Evolutionary conservation across 2,888 invertebrate species (phyloP).

Genomic region (Hydrotaea diabolus): DNA sequence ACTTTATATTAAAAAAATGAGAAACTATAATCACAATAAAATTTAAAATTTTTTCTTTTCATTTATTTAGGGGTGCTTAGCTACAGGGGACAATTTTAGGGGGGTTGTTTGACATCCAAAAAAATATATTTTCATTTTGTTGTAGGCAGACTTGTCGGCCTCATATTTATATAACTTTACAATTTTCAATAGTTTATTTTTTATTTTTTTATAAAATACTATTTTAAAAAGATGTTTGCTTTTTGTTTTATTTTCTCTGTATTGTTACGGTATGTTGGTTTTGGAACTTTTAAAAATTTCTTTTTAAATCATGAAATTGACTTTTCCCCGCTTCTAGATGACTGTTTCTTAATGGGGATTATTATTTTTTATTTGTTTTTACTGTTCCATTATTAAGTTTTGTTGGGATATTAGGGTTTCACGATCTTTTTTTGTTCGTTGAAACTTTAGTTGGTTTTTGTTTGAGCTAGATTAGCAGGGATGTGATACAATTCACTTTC

Average conservation of each 20-base stretch:
- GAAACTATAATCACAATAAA: slow-evolving; percentile 45
- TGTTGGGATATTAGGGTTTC: background rate
- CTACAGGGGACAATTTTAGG: slow-evolving; percentile 32
- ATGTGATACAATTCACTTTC: background rate
- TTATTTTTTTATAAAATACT: slow-evolving; percentile 22
- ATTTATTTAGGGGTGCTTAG: slow-evolving; percentile 31
- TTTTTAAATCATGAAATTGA: slow-evolving; percentile 20
- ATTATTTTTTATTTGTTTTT: background rate
- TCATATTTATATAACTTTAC: background rate
- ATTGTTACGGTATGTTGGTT: background rate
- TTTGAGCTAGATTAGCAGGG: background rate
- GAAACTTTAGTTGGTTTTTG: slow-evolving; percentile 9
- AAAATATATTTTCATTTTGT: slow-evolving; percentile 34
- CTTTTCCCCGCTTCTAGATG: background rate
- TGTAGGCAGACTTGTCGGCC: background rate
- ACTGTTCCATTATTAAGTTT: background rate
- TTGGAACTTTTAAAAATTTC: background rate
- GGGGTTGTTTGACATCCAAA: slow-evolving; percentile 42
- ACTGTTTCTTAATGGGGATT: background rate
- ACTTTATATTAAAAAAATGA: slow-evolving; percentile 17
- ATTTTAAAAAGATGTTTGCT: slow-evolving; percentile 16
- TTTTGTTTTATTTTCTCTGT: background rate
- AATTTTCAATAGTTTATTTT: background rate
- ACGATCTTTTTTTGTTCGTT: background rate
- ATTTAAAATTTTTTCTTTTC: slow-evolving; percentile 17